These are phyloP conservation scores for Trachurus trachurus DNA, from an alignment of 2,797 vertebrate genomes.

Conservation along the genomic window DNA sequence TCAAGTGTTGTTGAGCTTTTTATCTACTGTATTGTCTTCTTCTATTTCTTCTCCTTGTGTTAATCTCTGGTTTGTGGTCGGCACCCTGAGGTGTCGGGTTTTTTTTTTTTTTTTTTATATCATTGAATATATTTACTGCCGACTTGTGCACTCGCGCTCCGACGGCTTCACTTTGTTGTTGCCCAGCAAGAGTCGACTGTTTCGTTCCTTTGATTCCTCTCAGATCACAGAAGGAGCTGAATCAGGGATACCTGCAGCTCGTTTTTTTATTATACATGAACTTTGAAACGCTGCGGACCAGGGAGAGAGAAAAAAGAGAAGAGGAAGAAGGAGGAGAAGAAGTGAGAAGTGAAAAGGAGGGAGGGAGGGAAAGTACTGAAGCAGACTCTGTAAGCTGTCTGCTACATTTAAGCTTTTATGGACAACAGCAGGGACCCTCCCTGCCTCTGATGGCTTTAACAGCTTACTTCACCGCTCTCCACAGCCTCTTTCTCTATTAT, in stretches of 20 bases:
- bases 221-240: conserved; percentile 55
- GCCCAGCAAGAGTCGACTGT: conserved; percentile 19
- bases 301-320: conserved; percentile 21
- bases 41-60: no score
- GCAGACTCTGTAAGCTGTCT: conserved; percentile 53
- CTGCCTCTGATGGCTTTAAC: conserved; percentile 69
- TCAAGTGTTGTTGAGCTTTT: no score
- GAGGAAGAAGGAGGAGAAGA: neutral
- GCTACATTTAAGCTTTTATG: conserved; percentile 72
- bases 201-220: conserved; percentile 47
- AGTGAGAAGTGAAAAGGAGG: no score
- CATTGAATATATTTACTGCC: conserved; percentile 29
- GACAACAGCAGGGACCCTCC: conserved; percentile 68
- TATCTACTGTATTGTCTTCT: no score
- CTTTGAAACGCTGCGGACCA: conserved; percentile 36
- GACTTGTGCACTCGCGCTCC: neutral
- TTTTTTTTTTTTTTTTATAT: neutral
- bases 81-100: no score
- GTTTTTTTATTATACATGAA: conserved; percentile 44
- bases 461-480: conserved; percentile 63
- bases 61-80: no score
- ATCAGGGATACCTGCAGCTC: conserved; percentile 64
- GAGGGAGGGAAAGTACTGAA: conserved; percentile 25
- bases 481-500: conserved; percentile 48
- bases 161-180: conserved; percentile 43